Percentiles rank a stretch among this genome's conserved stretches.
These are phyloP conservation scores for Odontamblyopus lacepedii DNA, from an alignment of 2,797 vertebrate species.

Conservation along the genomic window DNA sequence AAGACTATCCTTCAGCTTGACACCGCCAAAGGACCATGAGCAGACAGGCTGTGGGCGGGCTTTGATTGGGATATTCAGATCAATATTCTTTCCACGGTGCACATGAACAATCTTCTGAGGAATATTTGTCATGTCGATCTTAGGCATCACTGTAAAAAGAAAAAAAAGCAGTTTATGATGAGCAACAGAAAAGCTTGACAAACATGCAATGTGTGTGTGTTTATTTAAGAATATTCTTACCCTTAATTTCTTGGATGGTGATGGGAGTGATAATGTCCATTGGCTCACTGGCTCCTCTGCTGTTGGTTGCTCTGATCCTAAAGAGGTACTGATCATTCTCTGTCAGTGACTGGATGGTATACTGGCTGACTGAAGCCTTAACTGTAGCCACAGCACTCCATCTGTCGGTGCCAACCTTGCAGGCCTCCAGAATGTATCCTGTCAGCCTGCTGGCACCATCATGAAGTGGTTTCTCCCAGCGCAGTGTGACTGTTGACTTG, in stretches of 20 bases:
- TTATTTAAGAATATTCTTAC: slow-evolving; percentile 65
- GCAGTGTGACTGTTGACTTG: slow-evolving; percentile 88
- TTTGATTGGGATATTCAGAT: slow-evolving; percentile 88
- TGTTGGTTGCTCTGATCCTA: slow-evolving; percentile 92
- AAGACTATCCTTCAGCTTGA: slow-evolving; percentile 90
- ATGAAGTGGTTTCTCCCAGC: slow-evolving; percentile 90
- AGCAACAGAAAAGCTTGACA: background rate
- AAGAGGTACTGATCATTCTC: slow-evolving; percentile 97
- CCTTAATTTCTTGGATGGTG: slow-evolving; percentile 90
- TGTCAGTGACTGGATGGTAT: slow-evolving; percentile 88
- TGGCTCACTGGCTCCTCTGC: slow-evolving; percentile 91
- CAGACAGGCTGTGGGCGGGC: slow-evolving; percentile 87
- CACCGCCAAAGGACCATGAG: slow-evolving; percentile 90
- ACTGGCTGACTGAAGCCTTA: slow-evolving; percentile 83
- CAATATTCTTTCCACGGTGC: slow-evolving; percentile 88
- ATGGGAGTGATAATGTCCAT: slow-evolving; percentile 90
- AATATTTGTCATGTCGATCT: slow-evolving; percentile 91
- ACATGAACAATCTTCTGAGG: slow-evolving; percentile 94
- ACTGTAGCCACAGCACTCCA: slow-evolving; percentile 89
- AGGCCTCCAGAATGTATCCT: slow-evolving; percentile 90
- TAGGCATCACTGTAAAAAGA: slow-evolving; percentile 82
- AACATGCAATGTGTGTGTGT: background rate
- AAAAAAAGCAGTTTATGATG: background rate
- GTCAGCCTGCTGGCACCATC: slow-evolving; percentile 93
- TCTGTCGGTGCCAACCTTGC: slow-evolving; percentile 91